Base-by-base conservation (phyloP, 1,140 invertebrate genomes). In the Platorchestia sp. region DNA sequence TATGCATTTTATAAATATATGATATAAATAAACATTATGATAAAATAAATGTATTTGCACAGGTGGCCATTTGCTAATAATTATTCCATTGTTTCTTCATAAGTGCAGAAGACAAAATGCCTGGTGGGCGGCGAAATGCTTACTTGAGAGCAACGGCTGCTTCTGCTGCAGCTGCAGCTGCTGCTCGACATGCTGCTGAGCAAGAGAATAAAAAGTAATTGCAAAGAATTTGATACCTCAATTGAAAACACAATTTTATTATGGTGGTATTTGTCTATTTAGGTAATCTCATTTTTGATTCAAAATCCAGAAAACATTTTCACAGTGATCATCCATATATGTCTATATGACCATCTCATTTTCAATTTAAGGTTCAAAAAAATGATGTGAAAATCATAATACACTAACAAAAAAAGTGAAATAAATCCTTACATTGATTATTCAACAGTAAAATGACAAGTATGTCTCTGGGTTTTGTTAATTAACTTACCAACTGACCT, bases 41-140 rank as follows among this genome's bases (percentile, higher is more conserved):
- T 75, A 75, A 75, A 16, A 75, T 75, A 16, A 75, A 16, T 16
- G 36, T 16, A 75, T 36, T 36, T 36, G 36, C 36, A 16, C 36
- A 16, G 53, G 53, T 75, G 36, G n/a, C 53, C 36, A 75, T 16
- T 75, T 16, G 53, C 14, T 75, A 16, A 36, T 16, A 75, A 36
- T 75, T 14, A 16, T 75, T 14, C 53, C 14, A 36, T 14, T 75
- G 53, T 75, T 75, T 16, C 53, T 16, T 41, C 41, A 42, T 89
- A 89, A 43, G 41, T 41, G 0, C 87, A 89, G 36, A 89, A 44
- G 14, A 42, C 87, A 89, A 5, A 10, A 89, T 89, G 87, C 36
- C 87, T 89, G 87, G 87, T 89, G 87, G 87, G n/a, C 87, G 87
- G 41, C 87, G 87, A 14, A 89, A 27, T 44, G 87, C 87, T 42